Percentiles rank a stretch among this genome's conserved stretches.
Conservation (phyloP, 2,888 invertebrate species). For the Acanthosepion pharaonis region DNA sequence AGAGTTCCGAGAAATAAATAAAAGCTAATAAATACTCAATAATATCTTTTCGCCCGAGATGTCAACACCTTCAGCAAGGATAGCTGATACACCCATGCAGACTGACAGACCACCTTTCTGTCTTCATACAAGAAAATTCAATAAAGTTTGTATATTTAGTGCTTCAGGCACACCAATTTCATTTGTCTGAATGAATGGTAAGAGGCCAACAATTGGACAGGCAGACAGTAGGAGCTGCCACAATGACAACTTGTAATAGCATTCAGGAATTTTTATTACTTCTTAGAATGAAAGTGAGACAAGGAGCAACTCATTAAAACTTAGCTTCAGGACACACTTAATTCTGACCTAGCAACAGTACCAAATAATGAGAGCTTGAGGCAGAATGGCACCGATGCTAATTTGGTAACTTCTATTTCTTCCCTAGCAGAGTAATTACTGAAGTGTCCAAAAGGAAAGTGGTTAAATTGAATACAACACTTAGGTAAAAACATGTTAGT, state of each 20-base stretch:
- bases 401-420: not conserved
- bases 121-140: not conserved
- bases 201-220: no score
- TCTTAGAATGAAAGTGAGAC: not conserved
- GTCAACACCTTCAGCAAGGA: not conserved
- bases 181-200: slow-evolving; percentile 24
- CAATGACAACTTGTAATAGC: not conserved
- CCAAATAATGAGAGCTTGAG: not conserved
- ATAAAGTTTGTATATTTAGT: not conserved
- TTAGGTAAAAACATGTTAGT: not conserved
- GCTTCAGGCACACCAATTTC: not conserved
- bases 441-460: not conserved
- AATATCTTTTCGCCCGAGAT: not conserved
- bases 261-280: slow-evolving; percentile 15
- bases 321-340: slow-evolving; percentile 20
- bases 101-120: no score
- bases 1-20: no score
- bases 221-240: slow-evolving; percentile 7
- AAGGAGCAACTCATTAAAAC: slow-evolving; percentile 33
- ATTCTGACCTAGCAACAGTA: slow-evolving; percentile 2
- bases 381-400: not conserved
- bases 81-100: not conserved
- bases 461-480: not conserved
- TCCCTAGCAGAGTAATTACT: not conserved
- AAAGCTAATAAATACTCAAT: no score